These are phyloP conservation scores for Paragorgia papillata DNA, from an alignment of 92 coral and sea anemone genomes.

Conservation along the genomic window DNA sequence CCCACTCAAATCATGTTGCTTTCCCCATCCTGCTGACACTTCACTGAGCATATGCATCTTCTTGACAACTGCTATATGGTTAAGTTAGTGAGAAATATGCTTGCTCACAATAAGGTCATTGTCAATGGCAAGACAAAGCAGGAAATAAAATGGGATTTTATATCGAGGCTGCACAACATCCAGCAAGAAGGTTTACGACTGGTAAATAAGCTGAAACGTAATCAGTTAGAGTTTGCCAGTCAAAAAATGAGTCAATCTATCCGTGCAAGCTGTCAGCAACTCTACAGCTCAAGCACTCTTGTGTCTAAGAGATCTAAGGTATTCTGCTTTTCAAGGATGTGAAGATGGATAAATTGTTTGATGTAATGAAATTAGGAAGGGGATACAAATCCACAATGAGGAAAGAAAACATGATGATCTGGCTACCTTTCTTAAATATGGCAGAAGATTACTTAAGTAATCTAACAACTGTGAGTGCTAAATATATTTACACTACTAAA, in stretches of 20 bases:
- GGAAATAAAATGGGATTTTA: slow-evolving; percentile 4
- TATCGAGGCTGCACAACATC: not conserved
- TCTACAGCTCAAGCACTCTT: slow-evolving; percentile 3
- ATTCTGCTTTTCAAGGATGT: not conserved
- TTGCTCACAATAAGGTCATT: not conserved
- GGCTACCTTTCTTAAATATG: slow-evolving; percentile 1
- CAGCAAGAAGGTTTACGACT: slow-evolving; percentile 23
- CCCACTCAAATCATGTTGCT: slow-evolving; percentile 11
- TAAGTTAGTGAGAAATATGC: slow-evolving; percentile 30
- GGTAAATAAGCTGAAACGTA: slow-evolving; percentile 17
- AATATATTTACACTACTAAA: not conserved
- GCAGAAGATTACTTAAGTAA: not conserved
- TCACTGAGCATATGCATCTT: not conserved
- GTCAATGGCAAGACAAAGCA: slow-evolving; percentile 5
- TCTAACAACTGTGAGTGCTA: not conserved
- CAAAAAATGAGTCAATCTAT: slow-evolving; percentile 4
- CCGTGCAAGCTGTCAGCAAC: not conserved
- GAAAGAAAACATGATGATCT: too few species aligned
- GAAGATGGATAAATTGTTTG: slow-evolving; percentile 24
- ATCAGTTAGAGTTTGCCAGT: not conserved
- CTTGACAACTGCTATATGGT: not conserved
- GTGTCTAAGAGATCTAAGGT: not conserved
- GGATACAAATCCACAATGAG: not conserved
- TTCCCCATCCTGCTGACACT: slow-evolving; percentile 13
- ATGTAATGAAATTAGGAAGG: slow-evolving; percentile 5